These are phyloP conservation scores for Delphinus delphis DNA, from an alignment of 2,113 vertebrate genomes.

Conservation along the genomic window DNA sequence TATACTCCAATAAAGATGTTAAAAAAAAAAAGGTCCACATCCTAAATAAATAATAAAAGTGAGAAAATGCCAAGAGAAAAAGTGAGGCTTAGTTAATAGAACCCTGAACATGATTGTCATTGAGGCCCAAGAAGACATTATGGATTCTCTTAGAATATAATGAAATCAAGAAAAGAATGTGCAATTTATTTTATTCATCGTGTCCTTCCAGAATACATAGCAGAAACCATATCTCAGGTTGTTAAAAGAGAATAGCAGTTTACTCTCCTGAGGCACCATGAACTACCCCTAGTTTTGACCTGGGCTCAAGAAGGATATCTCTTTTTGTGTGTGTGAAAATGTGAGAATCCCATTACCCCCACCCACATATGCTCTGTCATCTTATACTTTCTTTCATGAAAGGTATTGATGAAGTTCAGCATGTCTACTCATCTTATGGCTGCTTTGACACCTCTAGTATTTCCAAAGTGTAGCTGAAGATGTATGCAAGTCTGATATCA, in stretches of 20 bases:
- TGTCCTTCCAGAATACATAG: background rate
- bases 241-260: constrained; percentile 4
- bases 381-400: background rate
- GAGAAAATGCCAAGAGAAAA: background rate
- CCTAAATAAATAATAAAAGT: background rate
- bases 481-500: background rate
- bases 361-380: background rate
- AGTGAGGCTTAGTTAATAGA: background rate
- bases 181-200: background rate
- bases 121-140: background rate
- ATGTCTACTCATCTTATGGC: background rate
- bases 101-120: background rate
- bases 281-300: background rate
- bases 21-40: too few species aligned
- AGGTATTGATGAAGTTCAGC: background rate
- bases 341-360: background rate
- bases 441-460: background rate
- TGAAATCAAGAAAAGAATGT: background rate
- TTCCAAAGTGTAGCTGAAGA: background rate
- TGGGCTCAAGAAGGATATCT: background rate
- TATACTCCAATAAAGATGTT: too few species aligned
- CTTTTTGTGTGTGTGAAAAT: background rate
- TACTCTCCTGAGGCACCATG: background rate
- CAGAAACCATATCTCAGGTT: background rate
- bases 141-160: background rate